phyloP scores from a whole-genome alignment of 2,113 vertebrate genomes.

The Leucoraja erinaceus region DNA sequence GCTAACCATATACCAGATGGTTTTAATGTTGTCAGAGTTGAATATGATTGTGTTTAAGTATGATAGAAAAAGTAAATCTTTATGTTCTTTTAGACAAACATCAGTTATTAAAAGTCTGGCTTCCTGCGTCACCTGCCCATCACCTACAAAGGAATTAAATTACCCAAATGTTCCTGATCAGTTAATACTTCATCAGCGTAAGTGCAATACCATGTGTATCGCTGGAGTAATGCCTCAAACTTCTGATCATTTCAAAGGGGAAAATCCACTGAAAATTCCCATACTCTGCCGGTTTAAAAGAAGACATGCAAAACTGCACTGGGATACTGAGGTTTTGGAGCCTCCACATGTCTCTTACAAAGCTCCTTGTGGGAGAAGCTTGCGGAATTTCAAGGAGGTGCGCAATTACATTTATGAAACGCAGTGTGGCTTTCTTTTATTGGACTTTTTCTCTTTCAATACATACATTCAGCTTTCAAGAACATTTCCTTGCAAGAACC shows the following conservation, averaged over 20 bases:
- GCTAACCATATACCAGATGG: neutral
- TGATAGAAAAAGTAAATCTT: neutral
- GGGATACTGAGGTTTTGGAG: slow-evolving; percentile 45
- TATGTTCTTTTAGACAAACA: neutral
- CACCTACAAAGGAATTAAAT: neutral
- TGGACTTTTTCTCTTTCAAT: slow-evolving; percentile 85
- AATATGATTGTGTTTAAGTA: neutral
- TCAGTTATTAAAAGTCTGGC: slow-evolving; percentile 16
- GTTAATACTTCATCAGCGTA: slow-evolving; percentile 48
- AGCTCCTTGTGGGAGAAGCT: slow-evolving; percentile 75
- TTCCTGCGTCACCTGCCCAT: neutral
- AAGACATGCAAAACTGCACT: slow-evolving; percentile 56
- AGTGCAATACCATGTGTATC: slow-evolving; percentile 68
- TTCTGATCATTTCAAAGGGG: slow-evolving; percentile 52
- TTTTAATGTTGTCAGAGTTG: neutral
- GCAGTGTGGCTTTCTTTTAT: slow-evolving; percentile 66
- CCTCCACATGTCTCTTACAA: slow-evolving; percentile 67
- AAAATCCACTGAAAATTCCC: slow-evolving; percentile 78
- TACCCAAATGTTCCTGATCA: slow-evolving; percentile 1
- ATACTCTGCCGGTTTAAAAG: slow-evolving; percentile 73
- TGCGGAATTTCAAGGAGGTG: slow-evolving; percentile 70
- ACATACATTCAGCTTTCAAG: slow-evolving; percentile 61
- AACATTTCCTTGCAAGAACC: slow-evolving; percentile 43
- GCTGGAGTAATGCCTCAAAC: slow-evolving; percentile 44
- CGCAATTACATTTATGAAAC: slow-evolving; percentile 69